A percentile compares a stretch with the other conserved stretches of the same genome.
phyloP scores from a whole-genome alignment of 2,797 vertebrate genomes.

The Diceros bicornis region DNA sequence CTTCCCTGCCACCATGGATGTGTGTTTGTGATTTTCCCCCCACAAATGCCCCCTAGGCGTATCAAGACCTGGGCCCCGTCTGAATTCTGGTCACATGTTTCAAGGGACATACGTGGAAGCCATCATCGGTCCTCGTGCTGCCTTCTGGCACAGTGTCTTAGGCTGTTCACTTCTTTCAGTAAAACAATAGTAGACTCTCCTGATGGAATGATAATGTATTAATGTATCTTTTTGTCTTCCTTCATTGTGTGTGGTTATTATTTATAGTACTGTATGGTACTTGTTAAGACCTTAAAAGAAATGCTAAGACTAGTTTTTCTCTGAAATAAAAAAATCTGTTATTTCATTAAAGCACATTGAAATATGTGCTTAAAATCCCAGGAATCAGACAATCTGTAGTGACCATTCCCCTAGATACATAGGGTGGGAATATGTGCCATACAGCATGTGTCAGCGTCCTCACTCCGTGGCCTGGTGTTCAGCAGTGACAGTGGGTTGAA shows the following conservation, averaged over 20 bases:
- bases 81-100: not conserved
- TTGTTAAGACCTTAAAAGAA: not conserved
- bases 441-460: rapidly evolving
- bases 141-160: not conserved
- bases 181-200: not conserved
- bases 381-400: not conserved
- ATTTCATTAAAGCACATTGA: not conserved
- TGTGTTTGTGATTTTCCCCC: not conserved
- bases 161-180: not conserved
- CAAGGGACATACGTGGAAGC: not conserved
- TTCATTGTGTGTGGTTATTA: not conserved
- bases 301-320: not conserved
- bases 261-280: not conserved
- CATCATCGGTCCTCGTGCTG: rapidly evolving
- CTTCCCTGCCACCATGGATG: not conserved
- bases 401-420: not conserved
- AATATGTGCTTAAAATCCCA: not conserved
- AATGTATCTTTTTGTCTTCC: not conserved
- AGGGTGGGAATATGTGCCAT: rapidly evolving
- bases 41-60: not conserved
- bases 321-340: not conserved
- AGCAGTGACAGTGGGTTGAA: not conserved
- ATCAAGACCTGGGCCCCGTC: not conserved
- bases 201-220: no score
- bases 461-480: rapidly evolving